Percentiles rank a stretch among this genome's conserved stretches.
phyloP scores from a whole-genome alignment of 1,140 invertebrate genomes.

The Venturia canescens region DNA sequence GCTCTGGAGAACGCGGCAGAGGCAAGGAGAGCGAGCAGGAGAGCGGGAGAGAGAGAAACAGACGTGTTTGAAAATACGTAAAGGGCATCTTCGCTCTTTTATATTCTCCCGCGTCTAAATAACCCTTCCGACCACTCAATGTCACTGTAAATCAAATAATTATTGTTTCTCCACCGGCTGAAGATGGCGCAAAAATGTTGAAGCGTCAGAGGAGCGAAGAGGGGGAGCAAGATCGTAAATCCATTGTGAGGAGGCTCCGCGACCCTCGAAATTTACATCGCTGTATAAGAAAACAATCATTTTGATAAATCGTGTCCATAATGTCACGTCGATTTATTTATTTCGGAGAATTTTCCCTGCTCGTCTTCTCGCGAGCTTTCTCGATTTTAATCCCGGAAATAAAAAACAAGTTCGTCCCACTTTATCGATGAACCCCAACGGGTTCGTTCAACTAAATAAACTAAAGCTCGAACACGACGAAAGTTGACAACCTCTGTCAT shows the following conservation, averaged over 20 bases:
- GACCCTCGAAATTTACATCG: conserved; percentile 6
- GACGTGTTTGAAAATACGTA: background rate
- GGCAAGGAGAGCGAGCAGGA: background rate
- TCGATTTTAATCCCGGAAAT: background rate
- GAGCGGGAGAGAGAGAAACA: no score
- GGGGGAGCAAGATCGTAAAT: background rate
- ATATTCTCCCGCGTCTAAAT: background rate
- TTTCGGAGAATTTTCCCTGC: no score
- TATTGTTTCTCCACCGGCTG: background rate
- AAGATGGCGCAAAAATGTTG: background rate
- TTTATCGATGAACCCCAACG: background rate
- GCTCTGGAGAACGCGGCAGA: background rate
- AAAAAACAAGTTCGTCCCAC: no score
- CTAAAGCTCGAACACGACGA: background rate
- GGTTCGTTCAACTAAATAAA: background rate
- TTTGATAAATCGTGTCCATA: background rate
- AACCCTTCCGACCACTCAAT: background rate
- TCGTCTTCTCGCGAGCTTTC: background rate
- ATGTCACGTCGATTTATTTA: background rate
- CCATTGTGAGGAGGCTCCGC: no score
- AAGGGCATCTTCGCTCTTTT: background rate
- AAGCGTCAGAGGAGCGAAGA: background rate
- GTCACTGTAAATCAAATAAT: conserved; percentile 2
- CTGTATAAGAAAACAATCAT: conserved; percentile 3
- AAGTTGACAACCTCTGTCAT: conserved; percentile 52